Conservation (phyloP, 2,113 vertebrate genomes). For the Naja naja region DNA sequence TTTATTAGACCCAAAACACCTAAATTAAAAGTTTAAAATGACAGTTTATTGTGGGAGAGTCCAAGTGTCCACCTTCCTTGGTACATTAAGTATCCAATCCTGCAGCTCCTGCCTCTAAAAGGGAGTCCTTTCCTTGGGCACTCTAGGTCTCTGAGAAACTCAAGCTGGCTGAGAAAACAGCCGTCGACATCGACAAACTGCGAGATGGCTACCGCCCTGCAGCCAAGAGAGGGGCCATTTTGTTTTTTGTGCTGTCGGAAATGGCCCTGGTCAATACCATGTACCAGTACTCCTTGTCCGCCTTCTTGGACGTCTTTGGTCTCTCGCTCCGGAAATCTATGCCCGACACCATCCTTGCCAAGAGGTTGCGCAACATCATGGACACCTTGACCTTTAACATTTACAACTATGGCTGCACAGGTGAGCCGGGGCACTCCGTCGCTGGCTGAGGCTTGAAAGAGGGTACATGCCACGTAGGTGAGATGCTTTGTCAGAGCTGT, state of each 20-base stretch:
- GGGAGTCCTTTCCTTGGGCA: neutral
- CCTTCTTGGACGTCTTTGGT: conserved; percentile 90
- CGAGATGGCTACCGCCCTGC: conserved; percentile 92
- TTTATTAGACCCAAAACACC: neutral
- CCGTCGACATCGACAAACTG: conserved; percentile 83
- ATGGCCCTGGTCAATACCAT: conserved; percentile 93
- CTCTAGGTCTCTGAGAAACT: conserved; percentile 91
- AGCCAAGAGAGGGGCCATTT: conserved; percentile 85
- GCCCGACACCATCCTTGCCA: conserved; percentile 72
- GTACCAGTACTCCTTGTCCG: conserved; percentile 93
- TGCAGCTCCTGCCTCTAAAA: neutral
- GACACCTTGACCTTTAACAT: conserved; percentile 84
- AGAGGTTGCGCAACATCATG: conserved; percentile 86
- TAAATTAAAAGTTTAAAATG: neutral
- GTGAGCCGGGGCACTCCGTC: conserved; percentile 57
- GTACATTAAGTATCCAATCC: accelerated
- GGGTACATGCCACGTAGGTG: neutral
- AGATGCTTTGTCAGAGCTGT: no score
- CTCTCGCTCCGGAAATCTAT: conserved; percentile 85
- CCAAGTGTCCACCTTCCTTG: conserved; percentile 1
- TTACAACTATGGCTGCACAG: conserved; percentile 94
- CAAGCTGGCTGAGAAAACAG: conserved; percentile 81
- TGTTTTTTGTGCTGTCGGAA: conserved; percentile 93
- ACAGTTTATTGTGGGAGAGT: neutral
- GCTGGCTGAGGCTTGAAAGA: neutral